A percentile compares a stretch with the other conserved stretches of the same genome.
Evolutionary conservation across 1,140 invertebrate genomes (phyloP).

Genomic region (Rhagoletis pomonella): DNA sequence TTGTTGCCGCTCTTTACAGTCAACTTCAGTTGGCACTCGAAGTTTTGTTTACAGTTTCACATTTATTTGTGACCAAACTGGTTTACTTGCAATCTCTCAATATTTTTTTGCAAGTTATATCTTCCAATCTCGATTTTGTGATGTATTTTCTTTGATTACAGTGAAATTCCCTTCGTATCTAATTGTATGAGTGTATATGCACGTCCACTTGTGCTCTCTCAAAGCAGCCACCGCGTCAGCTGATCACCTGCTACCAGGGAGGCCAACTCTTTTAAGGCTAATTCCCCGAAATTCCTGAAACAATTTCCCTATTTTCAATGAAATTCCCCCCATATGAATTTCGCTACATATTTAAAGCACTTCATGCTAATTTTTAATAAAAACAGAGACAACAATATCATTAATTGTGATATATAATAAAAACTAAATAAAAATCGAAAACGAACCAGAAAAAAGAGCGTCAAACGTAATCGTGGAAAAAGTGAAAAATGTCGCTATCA

Average conservation of each 20-base stretch:
- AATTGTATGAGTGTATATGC: neutral
- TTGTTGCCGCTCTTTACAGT: neutral
- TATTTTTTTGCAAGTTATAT: neutral
- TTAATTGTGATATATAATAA: no score
- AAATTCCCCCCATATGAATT: no score
- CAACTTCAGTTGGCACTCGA: neutral
- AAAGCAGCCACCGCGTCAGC: neutral
- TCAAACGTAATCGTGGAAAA: no score
- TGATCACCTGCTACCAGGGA: neutral
- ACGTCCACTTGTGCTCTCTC: neutral
- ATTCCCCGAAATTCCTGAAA: no score
- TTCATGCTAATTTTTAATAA: no score
- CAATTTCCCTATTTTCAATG: no score
- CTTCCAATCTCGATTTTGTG: neutral
- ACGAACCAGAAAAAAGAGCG: no score
- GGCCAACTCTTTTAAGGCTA: no score
- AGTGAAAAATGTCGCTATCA: no score
- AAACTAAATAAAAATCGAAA: no score
- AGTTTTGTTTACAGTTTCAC: conserved; percentile 39
- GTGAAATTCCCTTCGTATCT: neutral
- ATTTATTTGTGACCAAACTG: neutral
- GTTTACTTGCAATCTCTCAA: neutral
- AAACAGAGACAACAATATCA: no score
- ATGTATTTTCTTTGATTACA: neutral
- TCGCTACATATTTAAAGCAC: no score